These are phyloP conservation scores for Tokudaia muenninki DNA, from an alignment of 2,797 vertebrate species.

Conservation along the genomic window DNA sequence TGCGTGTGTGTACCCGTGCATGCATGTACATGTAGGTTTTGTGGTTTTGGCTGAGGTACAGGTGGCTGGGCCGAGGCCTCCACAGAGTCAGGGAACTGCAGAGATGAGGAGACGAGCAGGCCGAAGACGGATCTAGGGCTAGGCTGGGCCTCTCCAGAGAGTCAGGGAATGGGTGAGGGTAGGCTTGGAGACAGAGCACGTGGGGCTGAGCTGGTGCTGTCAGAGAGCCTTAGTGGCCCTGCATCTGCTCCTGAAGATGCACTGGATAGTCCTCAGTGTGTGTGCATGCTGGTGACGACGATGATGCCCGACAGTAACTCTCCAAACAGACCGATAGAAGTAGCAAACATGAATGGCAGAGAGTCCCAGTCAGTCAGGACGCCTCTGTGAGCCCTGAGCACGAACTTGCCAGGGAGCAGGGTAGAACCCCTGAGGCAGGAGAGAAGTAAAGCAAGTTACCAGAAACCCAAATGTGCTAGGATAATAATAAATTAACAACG, in stretches of 20 bases:
- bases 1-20: background rate
- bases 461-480: background rate
- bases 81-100: background rate
- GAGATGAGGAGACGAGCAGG: background rate
- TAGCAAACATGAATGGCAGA: background rate
- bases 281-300: background rate
- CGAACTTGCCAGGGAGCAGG: background rate
- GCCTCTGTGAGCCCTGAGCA: background rate
- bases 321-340: background rate
- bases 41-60: background rate
- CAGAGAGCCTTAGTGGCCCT: background rate
- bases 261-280: background rate
- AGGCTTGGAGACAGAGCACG: background rate
- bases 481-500: too few relatives aligned
- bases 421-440: background rate
- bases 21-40: background rate
- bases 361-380: background rate
- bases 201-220: background rate
- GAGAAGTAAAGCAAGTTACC: background rate
- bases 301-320: fast-evolving
- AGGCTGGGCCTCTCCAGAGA: background rate
- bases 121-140: fast-evolving
- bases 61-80: background rate
- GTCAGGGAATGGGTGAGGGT: fast-evolving
- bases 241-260: background rate